Evolutionary conservation across 2,113 vertebrate genomes (phyloP).

Genomic region (Halichoerus grypus): DNA sequence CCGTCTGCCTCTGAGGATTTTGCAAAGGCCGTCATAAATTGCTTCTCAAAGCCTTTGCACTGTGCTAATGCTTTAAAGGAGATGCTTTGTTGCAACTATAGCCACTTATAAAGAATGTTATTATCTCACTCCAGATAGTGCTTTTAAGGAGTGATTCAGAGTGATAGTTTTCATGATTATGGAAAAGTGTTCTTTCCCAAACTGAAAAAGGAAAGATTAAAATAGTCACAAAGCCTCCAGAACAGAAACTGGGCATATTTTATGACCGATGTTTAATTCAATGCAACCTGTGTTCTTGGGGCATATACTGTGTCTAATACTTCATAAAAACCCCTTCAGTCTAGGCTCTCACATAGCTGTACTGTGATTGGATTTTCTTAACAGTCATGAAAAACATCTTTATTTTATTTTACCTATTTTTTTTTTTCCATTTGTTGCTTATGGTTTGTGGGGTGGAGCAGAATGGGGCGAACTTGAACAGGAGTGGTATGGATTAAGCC

Average conservation of each 20-base stretch:
- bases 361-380: constrained; percentile 19
- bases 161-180: constrained; percentile 63
- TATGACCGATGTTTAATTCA: constrained; percentile 6
- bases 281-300: neutral
- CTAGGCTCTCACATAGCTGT: neutral
- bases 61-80: constrained; percentile 68
- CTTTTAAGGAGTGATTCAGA: constrained; percentile 67
- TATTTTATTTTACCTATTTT: constrained; percentile 32
- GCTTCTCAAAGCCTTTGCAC: constrained; percentile 78
- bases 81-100: constrained; percentile 72
- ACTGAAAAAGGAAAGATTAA: constrained; percentile 44
- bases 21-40: constrained; percentile 32
- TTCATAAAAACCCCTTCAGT: neutral
- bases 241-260: constrained; percentile 62
- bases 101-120: constrained; percentile 59
- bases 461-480: neutral
- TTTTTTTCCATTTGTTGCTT: constrained; percentile 39
- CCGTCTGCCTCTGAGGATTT: neutral
- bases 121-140: constrained; percentile 66
- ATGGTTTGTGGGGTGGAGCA: neutral
- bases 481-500: neutral
- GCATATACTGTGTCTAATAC: neutral
- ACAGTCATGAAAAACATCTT: constrained; percentile 12
- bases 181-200: constrained; percentile 68
- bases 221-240: constrained; percentile 33